A percentile compares a stretch with the other conserved stretches of the same genome.
Conservation (phyloP, 1,140 invertebrate species). For the Lamellibrachia luymesi region DNA sequence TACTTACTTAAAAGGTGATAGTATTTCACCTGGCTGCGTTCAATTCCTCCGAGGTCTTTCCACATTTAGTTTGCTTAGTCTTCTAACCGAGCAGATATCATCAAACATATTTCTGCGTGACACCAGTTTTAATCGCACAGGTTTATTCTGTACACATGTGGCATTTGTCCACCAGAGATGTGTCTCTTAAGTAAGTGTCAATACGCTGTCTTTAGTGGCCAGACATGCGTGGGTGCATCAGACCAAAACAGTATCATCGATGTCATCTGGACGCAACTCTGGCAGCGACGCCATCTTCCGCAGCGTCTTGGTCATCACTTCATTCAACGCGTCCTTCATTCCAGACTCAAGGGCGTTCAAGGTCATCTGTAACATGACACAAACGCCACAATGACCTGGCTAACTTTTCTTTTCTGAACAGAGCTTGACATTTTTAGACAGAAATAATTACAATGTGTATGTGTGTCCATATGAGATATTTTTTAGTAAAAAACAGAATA, state of each 20-base stretch:
- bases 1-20: not conserved
- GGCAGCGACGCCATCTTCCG: conserved; percentile 70
- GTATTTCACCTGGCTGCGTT: not conserved
- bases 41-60: not conserved
- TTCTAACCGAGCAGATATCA: not conserved
- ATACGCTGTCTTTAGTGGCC: not conserved
- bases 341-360: conserved; percentile 73
- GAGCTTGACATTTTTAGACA: not conserved
- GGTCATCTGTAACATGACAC: not conserved
- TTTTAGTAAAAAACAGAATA: too few species aligned
- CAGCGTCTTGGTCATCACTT: conserved; percentile 71
- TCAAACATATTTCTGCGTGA: not conserved
- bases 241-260: conserved; percentile 74
- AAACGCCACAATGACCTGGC: not conserved
- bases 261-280: conserved; percentile 81
- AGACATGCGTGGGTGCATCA: not conserved
- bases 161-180: not conserved
- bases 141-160: not conserved
- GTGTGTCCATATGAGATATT: not conserved
- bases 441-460: not conserved
- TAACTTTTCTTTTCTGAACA: not conserved
- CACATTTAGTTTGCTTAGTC: not conserved
- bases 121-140: not conserved
- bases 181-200: not conserved
- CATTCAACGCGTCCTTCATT: conserved; percentile 80